phyloP scores from a whole-genome alignment of 2,113 vertebrate species.

The Atrichornis clamosus region DNA sequence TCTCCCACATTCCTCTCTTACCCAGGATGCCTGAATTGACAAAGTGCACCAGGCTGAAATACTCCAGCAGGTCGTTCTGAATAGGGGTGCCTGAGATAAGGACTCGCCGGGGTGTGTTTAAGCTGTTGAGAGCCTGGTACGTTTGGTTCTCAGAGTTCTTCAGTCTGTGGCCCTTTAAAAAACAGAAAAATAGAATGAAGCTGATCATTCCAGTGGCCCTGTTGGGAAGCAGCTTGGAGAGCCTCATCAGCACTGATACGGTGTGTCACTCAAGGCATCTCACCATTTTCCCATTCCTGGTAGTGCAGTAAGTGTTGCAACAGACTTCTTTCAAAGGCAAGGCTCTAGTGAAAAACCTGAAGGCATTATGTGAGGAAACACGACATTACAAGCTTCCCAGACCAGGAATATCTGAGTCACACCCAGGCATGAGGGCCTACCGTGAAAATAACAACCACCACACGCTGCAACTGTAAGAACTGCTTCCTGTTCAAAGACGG shows the following conservation, averaged over 20 bases:
- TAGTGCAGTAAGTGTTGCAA: neutral
- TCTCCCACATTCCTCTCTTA: constrained; percentile 52
- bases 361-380: neutral
- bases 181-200: neutral
- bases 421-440: neutral
- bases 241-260: neutral
- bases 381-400: neutral
- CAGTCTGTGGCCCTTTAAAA: constrained; percentile 87
- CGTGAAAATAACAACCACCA: neutral
- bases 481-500: neutral
- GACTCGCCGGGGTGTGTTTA: constrained; percentile 87
- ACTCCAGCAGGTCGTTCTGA: constrained; percentile 96
- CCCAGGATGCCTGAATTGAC: constrained; percentile 93
- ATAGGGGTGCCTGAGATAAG: constrained; percentile 96
- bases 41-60: constrained; percentile 97
- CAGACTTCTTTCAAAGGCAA: neutral
- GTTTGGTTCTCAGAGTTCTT: constrained; percentile 99
- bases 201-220: neutral
- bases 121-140: constrained; percentile 89
- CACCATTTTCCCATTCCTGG: neutral
- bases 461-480: neutral
- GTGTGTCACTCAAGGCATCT: neutral
- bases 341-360: neutral
- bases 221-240: neutral
- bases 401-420: neutral